These are phyloP conservation scores for Hycleus phaleratus DNA, from an alignment of 1,140 invertebrate species.

Conservation along the genomic window DNA sequence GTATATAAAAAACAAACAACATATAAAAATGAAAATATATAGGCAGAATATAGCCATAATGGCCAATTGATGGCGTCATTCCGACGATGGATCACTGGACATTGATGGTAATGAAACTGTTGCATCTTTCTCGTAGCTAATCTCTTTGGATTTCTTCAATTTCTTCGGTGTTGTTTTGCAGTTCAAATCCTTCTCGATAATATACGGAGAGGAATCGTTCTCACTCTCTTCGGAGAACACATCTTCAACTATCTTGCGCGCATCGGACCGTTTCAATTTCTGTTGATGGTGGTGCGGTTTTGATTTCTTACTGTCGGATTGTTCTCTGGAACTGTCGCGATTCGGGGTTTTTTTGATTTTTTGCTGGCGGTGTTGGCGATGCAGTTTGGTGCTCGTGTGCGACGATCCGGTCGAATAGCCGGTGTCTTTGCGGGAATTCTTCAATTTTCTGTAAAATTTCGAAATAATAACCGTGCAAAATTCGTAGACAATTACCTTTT, in stretches of 20 bases:
- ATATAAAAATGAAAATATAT: conserved; percentile 49
- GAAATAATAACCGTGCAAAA: too few relatives aligned
- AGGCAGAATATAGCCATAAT: conserved; percentile 49
- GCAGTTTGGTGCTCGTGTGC: conserved; percentile 41
- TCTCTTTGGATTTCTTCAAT: conserved; percentile 24
- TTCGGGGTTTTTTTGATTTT: conserved; percentile 18
- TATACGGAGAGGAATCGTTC: conserved; percentile 26
- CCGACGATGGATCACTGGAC: conserved; percentile 36
- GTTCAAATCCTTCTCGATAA: conserved; percentile 12
- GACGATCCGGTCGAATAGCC: conserved; percentile 59
- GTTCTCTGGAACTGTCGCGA: conserved; percentile 18
- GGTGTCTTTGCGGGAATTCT: conserved; percentile 49
- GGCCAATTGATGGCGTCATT: conserved; percentile 52
- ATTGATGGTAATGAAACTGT: conserved; percentile 29
- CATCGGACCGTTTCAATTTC: conserved; percentile 30
- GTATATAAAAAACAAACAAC: conserved; percentile 49
- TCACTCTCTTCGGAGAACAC: conserved; percentile 29
- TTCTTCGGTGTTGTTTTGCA: conserved; percentile 3
- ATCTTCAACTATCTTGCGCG: conserved; percentile 18
- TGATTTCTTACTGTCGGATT: conserved; percentile 6
- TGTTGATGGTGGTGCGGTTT: conserved; percentile 32
- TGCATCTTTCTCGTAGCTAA: conserved; percentile 21
- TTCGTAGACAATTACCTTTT: too few relatives aligned
- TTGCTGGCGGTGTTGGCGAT: neutral
- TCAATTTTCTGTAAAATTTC: conserved; percentile 29